phyloP scores from a whole-genome alignment of 2,113 vertebrate species.

The Motacilla alba region DNA sequence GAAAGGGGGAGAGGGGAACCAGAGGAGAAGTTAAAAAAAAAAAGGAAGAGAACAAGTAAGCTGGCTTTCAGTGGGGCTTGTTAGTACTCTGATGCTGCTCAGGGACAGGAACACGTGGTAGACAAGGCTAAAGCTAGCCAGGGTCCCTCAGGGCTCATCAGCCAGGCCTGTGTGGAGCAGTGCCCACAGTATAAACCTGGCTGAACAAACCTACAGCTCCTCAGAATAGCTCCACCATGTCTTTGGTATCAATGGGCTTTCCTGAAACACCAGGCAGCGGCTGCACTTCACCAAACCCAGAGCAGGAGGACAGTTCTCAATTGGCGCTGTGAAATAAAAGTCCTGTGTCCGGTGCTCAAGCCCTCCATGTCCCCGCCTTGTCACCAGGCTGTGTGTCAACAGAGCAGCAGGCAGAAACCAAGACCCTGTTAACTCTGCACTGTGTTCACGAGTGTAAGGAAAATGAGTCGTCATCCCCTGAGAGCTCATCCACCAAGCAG shows the following conservation, averaged over 20 bases:
- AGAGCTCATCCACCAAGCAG: not conserved
- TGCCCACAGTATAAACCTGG: accelerated
- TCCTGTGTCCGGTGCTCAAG: accelerated
- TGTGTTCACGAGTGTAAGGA: not conserved
- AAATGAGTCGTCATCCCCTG: not conserved
- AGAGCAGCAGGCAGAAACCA: not conserved
- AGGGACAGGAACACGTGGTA: not conserved
- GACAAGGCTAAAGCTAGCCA: not conserved
- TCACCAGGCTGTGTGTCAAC: not conserved
- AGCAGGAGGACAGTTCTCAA: accelerated
- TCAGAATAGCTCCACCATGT: not conserved
- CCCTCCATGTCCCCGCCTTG: not conserved
- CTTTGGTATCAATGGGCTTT: not conserved
- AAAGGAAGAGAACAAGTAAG: not conserved
- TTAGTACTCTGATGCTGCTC: not conserved
- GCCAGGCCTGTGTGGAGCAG: too few species aligned
- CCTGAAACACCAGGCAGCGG: accelerated
- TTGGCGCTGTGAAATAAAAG: not conserved
- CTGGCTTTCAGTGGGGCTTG: not conserved
- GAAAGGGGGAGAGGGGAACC: too few species aligned
- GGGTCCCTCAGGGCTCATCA: not conserved
- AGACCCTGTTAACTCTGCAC: not conserved
- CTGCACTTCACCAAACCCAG: not conserved
- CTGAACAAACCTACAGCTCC: not conserved
- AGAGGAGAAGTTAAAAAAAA: not conserved